phyloP scores from a whole-genome alignment of 2,888 invertebrate genomes.

The Proisotoma minuta region DNA sequence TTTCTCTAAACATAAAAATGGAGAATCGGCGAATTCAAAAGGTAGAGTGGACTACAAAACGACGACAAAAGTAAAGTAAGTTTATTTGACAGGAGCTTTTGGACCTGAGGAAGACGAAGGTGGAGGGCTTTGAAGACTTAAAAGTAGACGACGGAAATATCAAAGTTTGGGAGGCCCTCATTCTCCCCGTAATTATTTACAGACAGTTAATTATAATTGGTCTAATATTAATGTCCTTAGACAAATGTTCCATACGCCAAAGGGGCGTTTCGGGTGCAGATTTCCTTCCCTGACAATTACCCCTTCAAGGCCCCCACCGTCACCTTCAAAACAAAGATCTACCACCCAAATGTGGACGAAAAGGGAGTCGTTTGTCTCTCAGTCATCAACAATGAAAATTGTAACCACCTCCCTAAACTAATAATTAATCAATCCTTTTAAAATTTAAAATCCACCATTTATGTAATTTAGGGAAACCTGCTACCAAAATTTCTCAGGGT shows the following conservation, averaged over 20 bases:
- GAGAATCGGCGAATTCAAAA: constrained; percentile 2
- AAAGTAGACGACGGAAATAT: constrained; percentile 56
- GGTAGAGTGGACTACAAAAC: neutral
- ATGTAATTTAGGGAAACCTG: constrained; percentile 31
- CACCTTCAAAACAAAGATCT: constrained; percentile 22
- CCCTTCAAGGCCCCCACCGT: constrained; percentile 23
- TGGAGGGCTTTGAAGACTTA: constrained; percentile 53
- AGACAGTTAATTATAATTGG: neutral
- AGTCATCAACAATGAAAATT: constrained; percentile 16
- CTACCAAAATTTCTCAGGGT: constrained; percentile 25
- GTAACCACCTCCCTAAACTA: too few species aligned
- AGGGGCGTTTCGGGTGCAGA: constrained; percentile 22
- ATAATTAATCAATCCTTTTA: too few species aligned
- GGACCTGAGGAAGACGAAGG: constrained; percentile 51
- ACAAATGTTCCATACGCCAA: constrained; percentile 20
- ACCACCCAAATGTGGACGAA: constrained; percentile 29
- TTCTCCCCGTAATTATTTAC: constrained; percentile 53
- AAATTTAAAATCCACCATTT: too few species aligned
- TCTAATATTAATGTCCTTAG: neutral
- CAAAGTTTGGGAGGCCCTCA: constrained; percentile 55
- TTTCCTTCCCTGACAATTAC: constrained; percentile 19
- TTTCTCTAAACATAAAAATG: too few species aligned
- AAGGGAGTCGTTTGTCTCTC: constrained; percentile 18
- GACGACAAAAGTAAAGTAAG: neutral
- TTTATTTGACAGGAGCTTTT: constrained; percentile 51